Base-by-base conservation (phyloP, 2,113 vertebrate genomes). In the Burhinus oedicnemus region DNA sequence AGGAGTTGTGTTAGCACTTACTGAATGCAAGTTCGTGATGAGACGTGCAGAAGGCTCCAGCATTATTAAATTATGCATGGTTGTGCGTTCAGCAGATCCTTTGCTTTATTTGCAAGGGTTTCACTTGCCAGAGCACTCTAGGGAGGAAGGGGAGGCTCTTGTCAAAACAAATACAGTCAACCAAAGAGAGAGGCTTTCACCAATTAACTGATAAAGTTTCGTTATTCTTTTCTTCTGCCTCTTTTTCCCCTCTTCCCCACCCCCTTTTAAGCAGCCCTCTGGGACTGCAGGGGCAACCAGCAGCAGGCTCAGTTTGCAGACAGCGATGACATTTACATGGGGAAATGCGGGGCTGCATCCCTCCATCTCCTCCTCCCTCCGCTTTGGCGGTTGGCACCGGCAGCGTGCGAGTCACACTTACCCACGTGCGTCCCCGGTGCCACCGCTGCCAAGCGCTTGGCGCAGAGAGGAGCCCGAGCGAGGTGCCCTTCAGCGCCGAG, bases 1-100 rank as follows among this genome's bases (percentile, higher is more conserved):
- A 86, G 90, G 84, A 64, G 64, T n/a, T 89, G 81, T 74, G 79
- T 75, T 93, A 88, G 65, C 94, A 60, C 57, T 93, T 40, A 11
- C 77, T 85, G 95, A 91, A 91, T 85, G 77, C 54, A n/a, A 58
- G 90, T 83, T 77, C 92, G 89, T 71, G 81, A 93, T 51, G 93
- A 91, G 91, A 77, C 15, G 16, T 3, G 30, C 61, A 55, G 89
- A 74, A 84, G 76, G 74, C 64, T 86, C 90, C 70, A 47, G 64
- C n/a, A 2, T 47, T 57, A 20, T 88, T 97, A 58, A 94, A 94
- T 97, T 96, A 97, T 96, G 95, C 96, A 97, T 83, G 57, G 62
- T 5, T 72, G 90, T 76, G 85, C 85, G 65, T 87, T 77, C 95
- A 86, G 91, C 83, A n/a, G 72, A 86, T 68, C 91, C 88, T 75